Evolutionary conservation across 1,140 invertebrate species (phyloP).

Genomic region (Pachypeltis micranthus): DNA sequence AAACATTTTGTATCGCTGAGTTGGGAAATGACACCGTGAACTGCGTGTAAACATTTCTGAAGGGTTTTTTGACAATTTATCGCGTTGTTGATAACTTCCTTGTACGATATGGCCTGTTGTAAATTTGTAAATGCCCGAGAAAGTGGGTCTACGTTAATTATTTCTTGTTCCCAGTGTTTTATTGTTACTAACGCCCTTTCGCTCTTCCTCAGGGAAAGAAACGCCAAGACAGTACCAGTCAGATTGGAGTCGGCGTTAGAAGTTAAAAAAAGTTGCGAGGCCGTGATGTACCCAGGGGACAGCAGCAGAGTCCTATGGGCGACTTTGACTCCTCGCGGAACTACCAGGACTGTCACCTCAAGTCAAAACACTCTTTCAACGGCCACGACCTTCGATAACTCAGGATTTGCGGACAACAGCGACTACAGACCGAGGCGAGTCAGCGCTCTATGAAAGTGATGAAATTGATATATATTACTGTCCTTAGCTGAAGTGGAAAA

Average conservation of each 20-base stretch:
- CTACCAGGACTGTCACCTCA: conserved; percentile 28
- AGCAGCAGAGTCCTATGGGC: conserved; percentile 68
- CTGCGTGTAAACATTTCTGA: no score
- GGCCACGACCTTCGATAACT: conserved; percentile 41
- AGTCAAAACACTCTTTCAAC: conserved; percentile 35
- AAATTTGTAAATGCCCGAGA: no score
- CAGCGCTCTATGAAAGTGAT: neutral
- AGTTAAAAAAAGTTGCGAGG: conserved; percentile 32
- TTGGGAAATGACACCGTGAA: no score
- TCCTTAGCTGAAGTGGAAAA: no score
- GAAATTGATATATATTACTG: neutral
- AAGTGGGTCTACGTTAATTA: no score
- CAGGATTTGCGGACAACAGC: conserved; percentile 61
- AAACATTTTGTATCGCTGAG: no score
- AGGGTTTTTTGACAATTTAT: no score
- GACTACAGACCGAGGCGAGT: conserved; percentile 39
- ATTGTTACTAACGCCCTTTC: no score
- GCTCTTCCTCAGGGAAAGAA: conserved; percentile 8
- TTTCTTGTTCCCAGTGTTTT: no score
- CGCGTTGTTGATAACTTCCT: no score
- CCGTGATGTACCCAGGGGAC: conserved; percentile 44
- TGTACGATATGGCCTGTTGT: no score
- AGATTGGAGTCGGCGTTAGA: conserved; percentile 8
- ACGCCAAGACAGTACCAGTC: conserved; percentile 25
- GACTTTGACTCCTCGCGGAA: conserved; percentile 65